phyloP scores from a whole-genome alignment of 2,113 vertebrate species.

The Melanerpes formicivorus region DNA sequence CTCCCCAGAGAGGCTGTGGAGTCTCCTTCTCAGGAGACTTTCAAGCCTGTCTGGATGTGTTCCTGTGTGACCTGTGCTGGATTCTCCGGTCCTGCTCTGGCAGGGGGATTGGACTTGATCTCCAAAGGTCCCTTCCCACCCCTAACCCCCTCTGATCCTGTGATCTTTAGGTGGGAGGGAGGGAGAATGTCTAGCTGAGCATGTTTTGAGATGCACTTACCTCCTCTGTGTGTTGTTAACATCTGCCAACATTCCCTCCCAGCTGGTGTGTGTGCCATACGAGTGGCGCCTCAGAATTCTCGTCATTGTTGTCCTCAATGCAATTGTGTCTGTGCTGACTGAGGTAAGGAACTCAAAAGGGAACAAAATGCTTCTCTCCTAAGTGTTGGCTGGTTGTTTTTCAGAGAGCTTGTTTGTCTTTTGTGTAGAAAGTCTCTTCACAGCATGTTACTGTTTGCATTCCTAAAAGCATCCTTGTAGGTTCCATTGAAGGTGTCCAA shows the following conservation, averaged over 20 bases:
- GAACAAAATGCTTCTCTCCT: neutral
- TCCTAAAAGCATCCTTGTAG: neutral
- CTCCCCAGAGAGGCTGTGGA: too few relatives aligned
- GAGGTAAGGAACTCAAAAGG: slow-evolving; percentile 85
- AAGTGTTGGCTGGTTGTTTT: neutral
- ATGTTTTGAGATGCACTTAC: neutral
- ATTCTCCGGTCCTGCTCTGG: too few relatives aligned
- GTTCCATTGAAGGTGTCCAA: neutral
- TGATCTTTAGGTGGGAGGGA: too few relatives aligned
- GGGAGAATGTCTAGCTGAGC: neutral
- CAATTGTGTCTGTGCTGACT: slow-evolving; percentile 79
- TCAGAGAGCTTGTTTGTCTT: neutral
- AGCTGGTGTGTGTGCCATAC: slow-evolving; percentile 92
- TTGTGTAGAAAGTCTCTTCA: neutral
- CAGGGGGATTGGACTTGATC: too few relatives aligned
- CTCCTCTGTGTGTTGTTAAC: neutral
- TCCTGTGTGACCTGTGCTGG: too few relatives aligned
- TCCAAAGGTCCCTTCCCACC: too few relatives aligned
- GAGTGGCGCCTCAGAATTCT: slow-evolving; percentile 87
- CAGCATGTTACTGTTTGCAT: neutral
- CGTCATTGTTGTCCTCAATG: slow-evolving; percentile 84
- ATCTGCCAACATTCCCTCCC: slow-evolving; percentile 34
- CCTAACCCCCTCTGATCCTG: too few relatives aligned
- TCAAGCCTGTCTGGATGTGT: too few relatives aligned
- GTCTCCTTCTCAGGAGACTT: too few relatives aligned